phyloP scores from a whole-genome alignment of 2,797 vertebrate genomes.

The Myotis myotis region DNA sequence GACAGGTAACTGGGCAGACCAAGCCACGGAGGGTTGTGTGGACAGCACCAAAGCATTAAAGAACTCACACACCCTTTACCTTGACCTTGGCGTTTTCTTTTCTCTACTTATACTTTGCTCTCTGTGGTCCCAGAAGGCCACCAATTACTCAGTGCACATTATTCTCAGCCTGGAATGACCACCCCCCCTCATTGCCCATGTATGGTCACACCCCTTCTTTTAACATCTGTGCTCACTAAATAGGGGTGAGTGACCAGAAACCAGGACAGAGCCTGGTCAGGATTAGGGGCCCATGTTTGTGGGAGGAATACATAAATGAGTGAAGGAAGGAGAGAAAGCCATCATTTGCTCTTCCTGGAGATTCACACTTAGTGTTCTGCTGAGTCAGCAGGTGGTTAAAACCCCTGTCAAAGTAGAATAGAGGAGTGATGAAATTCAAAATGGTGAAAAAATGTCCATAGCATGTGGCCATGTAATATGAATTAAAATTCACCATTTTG shows the following conservation, averaged over 20 bases:
- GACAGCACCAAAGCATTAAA: neutral
- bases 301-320: neutral
- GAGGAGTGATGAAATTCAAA: neutral
- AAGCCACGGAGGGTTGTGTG: neutral
- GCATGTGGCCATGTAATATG: neutral
- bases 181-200: neutral
- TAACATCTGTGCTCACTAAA: neutral
- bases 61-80: neutral
- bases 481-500: neutral
- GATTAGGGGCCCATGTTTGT: neutral
- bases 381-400: neutral
- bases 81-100: neutral
- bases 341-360: neutral
- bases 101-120: neutral
- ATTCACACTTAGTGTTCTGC: neutral
- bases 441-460: neutral
- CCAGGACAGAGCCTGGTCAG: neutral
- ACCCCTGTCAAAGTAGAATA: neutral
- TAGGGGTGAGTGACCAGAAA: neutral
- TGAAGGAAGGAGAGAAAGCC: neutral
- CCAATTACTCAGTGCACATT: neutral
- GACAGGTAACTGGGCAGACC: neutral
- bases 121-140: neutral
- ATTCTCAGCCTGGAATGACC: neutral
- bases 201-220: neutral